These are phyloP conservation scores for Gymnodraco acuticeps DNA, from an alignment of 2,797 vertebrate species.

Conservation along the genomic window DNA sequence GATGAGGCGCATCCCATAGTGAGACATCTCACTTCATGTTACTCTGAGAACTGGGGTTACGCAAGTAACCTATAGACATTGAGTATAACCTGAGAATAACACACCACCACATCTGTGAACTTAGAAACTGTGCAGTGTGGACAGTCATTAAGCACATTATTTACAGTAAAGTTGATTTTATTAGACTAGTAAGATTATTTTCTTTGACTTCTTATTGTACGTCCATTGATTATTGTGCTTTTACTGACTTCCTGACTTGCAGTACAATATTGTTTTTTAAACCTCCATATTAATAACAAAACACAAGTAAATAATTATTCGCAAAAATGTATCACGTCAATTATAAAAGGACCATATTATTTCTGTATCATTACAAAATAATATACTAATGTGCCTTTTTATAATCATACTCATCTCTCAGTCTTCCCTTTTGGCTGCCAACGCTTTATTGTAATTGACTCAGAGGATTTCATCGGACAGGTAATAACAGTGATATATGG, in stretches of 20 bases:
- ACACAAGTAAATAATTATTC: not conserved
- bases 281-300: accelerated
- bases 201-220: not conserved
- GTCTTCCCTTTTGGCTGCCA: not conserved
- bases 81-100: too few relatives aligned
- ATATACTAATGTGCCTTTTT: not conserved
- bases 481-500: not conserved
- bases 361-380: not conserved
- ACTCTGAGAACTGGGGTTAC: too few relatives aligned
- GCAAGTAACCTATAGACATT: too few relatives aligned
- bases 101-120: too few relatives aligned
- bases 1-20: too few relatives aligned
- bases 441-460: not conserved
- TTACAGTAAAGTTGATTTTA: not conserved
- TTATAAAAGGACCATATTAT: not conserved
- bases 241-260: not conserved
- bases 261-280: not conserved
- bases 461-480: not conserved
- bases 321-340: not conserved
- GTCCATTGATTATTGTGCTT: not conserved
- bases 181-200: not conserved
- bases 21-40: too few relatives aligned
- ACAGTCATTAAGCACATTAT: not conserved
- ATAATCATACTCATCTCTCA: not conserved
- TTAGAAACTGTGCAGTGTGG: not conserved